Conservation (phyloP, 2,113 vertebrate genomes). For the Pseudorectes ferrugineus region DNA sequence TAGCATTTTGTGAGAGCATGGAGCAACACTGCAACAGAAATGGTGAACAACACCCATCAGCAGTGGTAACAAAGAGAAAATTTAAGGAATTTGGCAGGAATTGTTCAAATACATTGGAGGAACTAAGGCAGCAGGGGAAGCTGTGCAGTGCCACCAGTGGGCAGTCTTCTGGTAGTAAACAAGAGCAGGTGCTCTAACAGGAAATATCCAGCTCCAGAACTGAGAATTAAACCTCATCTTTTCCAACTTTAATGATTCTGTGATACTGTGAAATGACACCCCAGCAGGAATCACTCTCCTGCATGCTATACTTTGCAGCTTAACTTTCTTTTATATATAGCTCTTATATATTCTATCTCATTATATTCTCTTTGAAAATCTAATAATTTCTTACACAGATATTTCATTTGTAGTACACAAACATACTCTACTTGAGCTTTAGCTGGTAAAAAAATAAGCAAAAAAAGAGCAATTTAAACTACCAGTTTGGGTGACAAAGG, state of each 20-base stretch:
- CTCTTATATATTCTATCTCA: not conserved
- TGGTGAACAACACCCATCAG: not conserved
- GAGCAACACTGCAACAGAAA: not conserved
- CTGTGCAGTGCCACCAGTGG: not conserved
- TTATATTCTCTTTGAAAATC: not conserved
- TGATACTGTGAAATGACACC: not conserved
- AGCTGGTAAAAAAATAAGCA: not conserved
- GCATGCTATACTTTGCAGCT: not conserved
- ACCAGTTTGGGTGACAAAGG: not conserved
- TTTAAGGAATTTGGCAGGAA: not conserved
- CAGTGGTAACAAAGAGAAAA: not conserved
- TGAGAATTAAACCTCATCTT: not conserved
- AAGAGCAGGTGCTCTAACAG: not conserved
- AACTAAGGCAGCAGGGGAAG: not conserved
- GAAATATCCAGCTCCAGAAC: not conserved
- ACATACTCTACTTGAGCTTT: not conserved
- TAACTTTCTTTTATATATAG: not conserved
- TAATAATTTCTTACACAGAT: not conserved
- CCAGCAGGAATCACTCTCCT: not conserved
- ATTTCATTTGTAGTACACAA: not conserved
- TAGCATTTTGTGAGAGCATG: accelerated
- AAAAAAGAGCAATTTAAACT: not conserved
- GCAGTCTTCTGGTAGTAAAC: not conserved
- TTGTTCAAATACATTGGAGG: not conserved
- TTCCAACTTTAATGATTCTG: not conserved